These are phyloP conservation scores for Galeruca laticollis DNA, from an alignment of 2,888 invertebrate species.

Conservation along the genomic window DNA sequence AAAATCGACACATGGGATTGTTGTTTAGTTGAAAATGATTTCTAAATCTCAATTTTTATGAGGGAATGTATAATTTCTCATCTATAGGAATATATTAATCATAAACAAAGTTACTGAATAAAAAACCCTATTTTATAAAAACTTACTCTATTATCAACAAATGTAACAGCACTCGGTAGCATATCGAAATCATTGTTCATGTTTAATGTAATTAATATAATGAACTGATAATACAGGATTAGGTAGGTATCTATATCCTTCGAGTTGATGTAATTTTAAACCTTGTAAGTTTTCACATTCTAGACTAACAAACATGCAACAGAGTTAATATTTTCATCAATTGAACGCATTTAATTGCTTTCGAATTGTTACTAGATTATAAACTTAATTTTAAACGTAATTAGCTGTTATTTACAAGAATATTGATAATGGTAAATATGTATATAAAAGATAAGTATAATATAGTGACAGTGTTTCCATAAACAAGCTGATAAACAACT, in stretches of 20 bases:
- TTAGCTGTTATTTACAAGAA: slow-evolving; percentile 17
- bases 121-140: slow-evolving; percentile 7
- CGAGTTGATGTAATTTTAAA: slow-evolving; percentile 16
- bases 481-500: not conserved
- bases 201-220: not conserved
- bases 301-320: not conserved
- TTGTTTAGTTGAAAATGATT: no score
- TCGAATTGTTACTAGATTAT: not conserved
- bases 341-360: not conserved
- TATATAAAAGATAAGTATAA: slow-evolving; percentile 16
- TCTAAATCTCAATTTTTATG: not conserved
- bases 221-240: not conserved
- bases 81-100: not conserved
- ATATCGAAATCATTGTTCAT: slow-evolving; percentile 50
- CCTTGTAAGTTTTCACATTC: slow-evolving; percentile 4
- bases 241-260: not conserved
- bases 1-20: no score
- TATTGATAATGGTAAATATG: not conserved
- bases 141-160: slow-evolving; percentile 58
- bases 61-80: not conserved
- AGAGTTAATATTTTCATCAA: not conserved
- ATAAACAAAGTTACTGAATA: not conserved
- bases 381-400: slow-evolving; percentile 2
- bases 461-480: not conserved
- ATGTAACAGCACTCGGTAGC: slow-evolving; percentile 59